phyloP scores from a whole-genome alignment of 2,888 invertebrate species.

The Petrophora chlorosata region DNA sequence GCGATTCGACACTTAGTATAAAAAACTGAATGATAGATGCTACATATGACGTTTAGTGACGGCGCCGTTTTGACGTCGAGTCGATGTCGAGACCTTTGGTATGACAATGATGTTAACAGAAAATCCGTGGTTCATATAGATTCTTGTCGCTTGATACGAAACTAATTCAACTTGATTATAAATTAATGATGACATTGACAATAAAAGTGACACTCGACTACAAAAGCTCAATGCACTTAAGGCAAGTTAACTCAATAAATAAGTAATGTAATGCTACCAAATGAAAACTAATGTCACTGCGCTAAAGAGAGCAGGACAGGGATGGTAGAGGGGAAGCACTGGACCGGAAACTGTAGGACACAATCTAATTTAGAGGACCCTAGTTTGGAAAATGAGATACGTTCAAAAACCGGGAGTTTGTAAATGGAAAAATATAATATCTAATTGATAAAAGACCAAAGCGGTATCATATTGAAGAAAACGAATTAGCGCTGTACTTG shows the following conservation, averaged over 20 bases:
- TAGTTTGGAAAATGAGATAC: slow-evolving; percentile 4
- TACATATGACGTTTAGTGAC: too few species aligned
- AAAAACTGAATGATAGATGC: too few species aligned
- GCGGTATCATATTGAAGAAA: too few species aligned
- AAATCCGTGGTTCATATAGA: too few species aligned
- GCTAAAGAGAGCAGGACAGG: slow-evolving; percentile 28
- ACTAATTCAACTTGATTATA: neutral
- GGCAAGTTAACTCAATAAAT: slow-evolving; percentile 52
- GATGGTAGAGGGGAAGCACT: slow-evolving; percentile 41
- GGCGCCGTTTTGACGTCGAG: too few species aligned
- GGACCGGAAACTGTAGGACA: slow-evolving; percentile 60
- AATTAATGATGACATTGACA: neutral
- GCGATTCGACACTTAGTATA: too few species aligned
- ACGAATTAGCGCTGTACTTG: too few species aligned
- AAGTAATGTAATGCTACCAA: slow-evolving; percentile 59
- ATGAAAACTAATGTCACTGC: slow-evolving; percentile 75
- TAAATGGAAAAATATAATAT: slow-evolving; percentile 1
- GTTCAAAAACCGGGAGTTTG: slow-evolving; percentile 11
- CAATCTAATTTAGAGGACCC: slow-evolving; percentile 72
- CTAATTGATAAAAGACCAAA: too few species aligned
- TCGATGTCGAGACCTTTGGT: too few species aligned
- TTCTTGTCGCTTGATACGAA: too few species aligned
- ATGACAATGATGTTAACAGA: too few species aligned
- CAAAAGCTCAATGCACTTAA: slow-evolving; percentile 30
- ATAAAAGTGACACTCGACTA: slow-evolving; percentile 1